Percentiles rank a stretch among this genome's conserved stretches.
Conservation (phyloP, 2,888 invertebrate genomes). For the Cephus pulcher region DNA sequence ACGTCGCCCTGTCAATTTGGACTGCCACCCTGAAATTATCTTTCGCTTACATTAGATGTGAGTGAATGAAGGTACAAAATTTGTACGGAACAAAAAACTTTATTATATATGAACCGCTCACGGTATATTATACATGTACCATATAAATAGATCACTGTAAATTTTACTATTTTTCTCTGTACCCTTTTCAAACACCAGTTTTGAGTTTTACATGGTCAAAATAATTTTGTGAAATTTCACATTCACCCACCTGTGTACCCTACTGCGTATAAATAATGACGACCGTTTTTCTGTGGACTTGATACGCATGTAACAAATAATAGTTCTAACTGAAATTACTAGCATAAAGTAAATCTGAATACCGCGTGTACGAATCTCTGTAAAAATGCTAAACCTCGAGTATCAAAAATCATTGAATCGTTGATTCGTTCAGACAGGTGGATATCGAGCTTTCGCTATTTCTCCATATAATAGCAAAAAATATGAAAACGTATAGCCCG, state of each 20-base stretch:
- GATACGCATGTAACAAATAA: neutral
- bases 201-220: neutral
- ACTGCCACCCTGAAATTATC: constrained; percentile 61
- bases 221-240: neutral
- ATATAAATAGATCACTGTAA: neutral
- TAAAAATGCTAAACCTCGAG: neutral
- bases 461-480: neutral
- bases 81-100: neutral
- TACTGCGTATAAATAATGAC: neutral
- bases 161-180: neutral
- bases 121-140: neutral
- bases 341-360: neutral
- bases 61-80: neutral
- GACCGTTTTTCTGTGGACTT: neutral
- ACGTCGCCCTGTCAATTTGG: constrained; percentile 65
- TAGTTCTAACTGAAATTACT: neutral
- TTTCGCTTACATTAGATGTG: constrained; percentile 48
- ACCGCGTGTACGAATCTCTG: neutral
- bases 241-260: neutral
- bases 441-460: neutral
- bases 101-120: neutral
- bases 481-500: neutral
- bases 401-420: neutral
- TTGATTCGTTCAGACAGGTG: neutral
- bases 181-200: neutral